Evolutionary conservation across 2,797 vertebrate species (phyloP), one percentile per base, ranked within the genome.

Genomic region (Potorous gilbertii): DNA sequence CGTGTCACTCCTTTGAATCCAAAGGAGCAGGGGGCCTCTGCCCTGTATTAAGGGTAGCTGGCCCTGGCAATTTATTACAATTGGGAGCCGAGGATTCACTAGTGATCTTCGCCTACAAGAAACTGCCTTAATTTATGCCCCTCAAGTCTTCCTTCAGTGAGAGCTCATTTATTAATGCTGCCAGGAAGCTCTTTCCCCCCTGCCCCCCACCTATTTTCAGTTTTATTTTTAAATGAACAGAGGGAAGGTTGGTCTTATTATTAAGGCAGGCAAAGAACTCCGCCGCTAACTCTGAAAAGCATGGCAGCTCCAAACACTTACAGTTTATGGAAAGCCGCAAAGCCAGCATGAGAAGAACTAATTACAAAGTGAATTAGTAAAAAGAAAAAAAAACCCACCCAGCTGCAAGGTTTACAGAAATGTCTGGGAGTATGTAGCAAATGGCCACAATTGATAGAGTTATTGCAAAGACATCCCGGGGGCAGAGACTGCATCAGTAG

Each of bases 351-450:
- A 97, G 97, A 97, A 98, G 97, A 98, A 98, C 98, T 98, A 98
- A 98, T 98, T 98, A 98, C 98, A 95, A 96, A 92, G 94, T 6
- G 50, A 98, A 98, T 98, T 97, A 98, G 96, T 97, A 13, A 56
- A 98, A 97, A 98, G 97, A 98, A 97, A 93, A 97, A 29, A 87
- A 94, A 12, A 87, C 97, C 98, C 98, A 98, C 97, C 93, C 98
- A 98, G 97, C 97, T 98, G 97, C 94, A 93, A 98, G 96, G 97
- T 98, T 98, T 98, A 97, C 97, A 97, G 97, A 98, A 98, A 97
- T 95, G 97, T 96, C 97, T 98, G 95, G 28, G 28, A 97, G 97
- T 95, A 90, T 95, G 93, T 96, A 94, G 96, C 98, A 98, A 99
- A 98, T 95, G 96, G 97, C 96, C 97, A 97, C 98, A 97, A 97